Percentiles rank a stretch among this genome's conserved stretches.
Conservation (phyloP, 2,113 vertebrate species). For the Sardina pilchardus region DNA sequence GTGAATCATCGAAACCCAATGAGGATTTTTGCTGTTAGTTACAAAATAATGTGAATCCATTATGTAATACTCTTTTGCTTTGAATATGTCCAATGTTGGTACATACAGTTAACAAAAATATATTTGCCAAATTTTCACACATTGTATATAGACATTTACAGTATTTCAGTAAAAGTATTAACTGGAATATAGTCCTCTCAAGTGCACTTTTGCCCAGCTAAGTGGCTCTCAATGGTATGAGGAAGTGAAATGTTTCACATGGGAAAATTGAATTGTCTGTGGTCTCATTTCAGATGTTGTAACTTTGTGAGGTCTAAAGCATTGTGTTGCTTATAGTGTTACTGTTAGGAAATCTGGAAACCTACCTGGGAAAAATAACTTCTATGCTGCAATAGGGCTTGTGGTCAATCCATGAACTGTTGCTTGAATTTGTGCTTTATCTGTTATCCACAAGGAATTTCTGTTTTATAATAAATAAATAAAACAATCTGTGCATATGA, state of each 20-base stretch:
- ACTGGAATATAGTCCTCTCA: background rate
- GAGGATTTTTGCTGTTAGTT: background rate
- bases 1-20: background rate
- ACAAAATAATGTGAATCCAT: background rate
- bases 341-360: background rate
- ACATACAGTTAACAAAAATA: background rate
- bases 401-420: background rate
- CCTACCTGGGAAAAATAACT: background rate
- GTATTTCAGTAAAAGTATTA: background rate
- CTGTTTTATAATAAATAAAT: slow-evolving; percentile 6
- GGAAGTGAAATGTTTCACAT: background rate
- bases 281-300: background rate
- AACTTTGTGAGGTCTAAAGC: background rate
- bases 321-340: background rate
- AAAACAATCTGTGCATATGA: background rate
- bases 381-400: background rate
- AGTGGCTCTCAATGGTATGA: background rate
- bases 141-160: background rate
- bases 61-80: background rate
- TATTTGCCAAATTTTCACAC: background rate
- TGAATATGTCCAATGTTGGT: background rate
- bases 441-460: background rate
- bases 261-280: background rate
- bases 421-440: background rate
- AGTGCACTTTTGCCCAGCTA: slow-evolving; percentile 1